Percentiles rank a stretch among this genome's conserved stretches.
Evolutionary conservation across 2,797 vertebrate species (phyloP).

Genomic region (Caiman crocodilus): DNA sequence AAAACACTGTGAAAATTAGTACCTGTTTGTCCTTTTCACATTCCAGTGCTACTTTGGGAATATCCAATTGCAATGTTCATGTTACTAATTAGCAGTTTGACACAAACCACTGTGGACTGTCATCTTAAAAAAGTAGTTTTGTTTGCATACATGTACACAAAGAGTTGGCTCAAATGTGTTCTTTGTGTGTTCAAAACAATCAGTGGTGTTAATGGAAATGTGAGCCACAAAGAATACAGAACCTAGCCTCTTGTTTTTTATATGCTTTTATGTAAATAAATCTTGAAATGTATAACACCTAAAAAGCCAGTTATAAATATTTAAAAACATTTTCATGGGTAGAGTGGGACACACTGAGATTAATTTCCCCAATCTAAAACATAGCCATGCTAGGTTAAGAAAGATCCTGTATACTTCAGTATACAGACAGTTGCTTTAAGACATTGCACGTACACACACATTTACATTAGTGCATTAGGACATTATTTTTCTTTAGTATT

Average conservation of each 20-base stretch:
- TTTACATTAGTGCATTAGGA: slow-evolving; percentile 59
- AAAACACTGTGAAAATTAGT: slow-evolving; percentile 24
- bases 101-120: not conserved
- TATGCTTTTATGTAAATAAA: not conserved
- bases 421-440: slow-evolving; percentile 25
- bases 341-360: not conserved
- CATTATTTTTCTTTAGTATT: slow-evolving; percentile 28
- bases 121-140: slow-evolving; percentile 18
- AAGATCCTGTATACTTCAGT: not conserved
- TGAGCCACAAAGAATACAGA: slow-evolving; percentile 7
- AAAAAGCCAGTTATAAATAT: not conserved
- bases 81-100: not conserved
- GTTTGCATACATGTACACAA: slow-evolving; percentile 5
- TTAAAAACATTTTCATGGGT: not conserved
- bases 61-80: not conserved
- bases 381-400: slow-evolving; percentile 14
- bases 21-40: slow-evolving; percentile 30
- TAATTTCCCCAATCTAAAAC: slow-evolving; percentile 14
- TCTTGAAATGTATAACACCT: not conserved
- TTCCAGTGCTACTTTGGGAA: slow-evolving; percentile 42
- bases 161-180: slow-evolving; percentile 3
- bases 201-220: slow-evolving; percentile 31
- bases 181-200: slow-evolving; percentile 5
- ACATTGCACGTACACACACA: slow-evolving; percentile 23
- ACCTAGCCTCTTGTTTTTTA: not conserved